These are phyloP conservation scores for Melanerpes aurifrons DNA, from an alignment of 2,113 vertebrate species.

Conservation along the genomic window DNA sequence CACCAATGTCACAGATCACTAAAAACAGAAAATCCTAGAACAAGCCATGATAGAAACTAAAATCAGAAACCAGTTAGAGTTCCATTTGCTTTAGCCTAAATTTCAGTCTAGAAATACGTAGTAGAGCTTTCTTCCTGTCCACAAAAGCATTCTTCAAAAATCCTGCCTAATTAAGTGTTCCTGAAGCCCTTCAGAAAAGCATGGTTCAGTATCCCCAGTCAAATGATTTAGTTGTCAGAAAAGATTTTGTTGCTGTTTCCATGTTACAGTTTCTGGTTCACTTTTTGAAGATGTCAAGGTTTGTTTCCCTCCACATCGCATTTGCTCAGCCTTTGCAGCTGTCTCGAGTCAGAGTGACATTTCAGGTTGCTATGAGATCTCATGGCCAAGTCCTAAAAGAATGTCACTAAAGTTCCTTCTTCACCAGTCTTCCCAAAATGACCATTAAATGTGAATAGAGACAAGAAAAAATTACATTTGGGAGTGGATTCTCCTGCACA, in stretches of 20 bases:
- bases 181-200: background rate
- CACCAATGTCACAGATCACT: background rate
- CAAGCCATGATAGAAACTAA: background rate
- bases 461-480: background rate
- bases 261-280: background rate
- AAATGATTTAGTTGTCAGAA: background rate
- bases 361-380: background rate
- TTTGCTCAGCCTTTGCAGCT: background rate
- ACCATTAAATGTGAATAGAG: background rate
- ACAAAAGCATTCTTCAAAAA: background rate
- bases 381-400: background rate
- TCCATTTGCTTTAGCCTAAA: background rate
- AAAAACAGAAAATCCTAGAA: background rate
- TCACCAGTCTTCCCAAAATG: background rate
- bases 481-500: background rate
- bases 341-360: background rate
- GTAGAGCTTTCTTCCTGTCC: background rate
- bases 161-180: background rate
- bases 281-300: background rate
- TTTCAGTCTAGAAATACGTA: background rate
- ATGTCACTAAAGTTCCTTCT: background rate
- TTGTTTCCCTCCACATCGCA: background rate
- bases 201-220: background rate
- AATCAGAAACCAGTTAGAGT: background rate
- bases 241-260: background rate